These are phyloP conservation scores for Caradrina kadenii DNA, from an alignment of 2,888 invertebrate genomes.

Conservation along the genomic window DNA sequence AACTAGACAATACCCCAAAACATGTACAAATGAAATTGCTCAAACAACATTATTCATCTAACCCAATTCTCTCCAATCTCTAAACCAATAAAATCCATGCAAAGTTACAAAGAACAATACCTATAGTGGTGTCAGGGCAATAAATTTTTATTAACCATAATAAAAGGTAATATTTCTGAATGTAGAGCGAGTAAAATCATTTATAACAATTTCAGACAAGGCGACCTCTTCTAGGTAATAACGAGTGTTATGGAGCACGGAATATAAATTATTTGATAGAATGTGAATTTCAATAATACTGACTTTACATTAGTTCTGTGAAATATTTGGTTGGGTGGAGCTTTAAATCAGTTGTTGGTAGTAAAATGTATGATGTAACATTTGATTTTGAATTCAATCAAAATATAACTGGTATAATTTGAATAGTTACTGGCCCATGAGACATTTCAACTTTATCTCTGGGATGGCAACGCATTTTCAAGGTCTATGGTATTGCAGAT, in stretches of 20 bases:
- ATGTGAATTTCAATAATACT: slow-evolving; percentile 56
- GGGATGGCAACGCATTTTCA: no score
- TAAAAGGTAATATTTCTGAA: slow-evolving; percentile 61
- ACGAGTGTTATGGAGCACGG: slow-evolving; percentile 54
- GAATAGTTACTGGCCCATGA: no score
- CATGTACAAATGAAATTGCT: slow-evolving; percentile 3
- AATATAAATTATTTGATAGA: slow-evolving; percentile 59
- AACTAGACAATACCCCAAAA: neutral
- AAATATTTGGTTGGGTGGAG: slow-evolving; percentile 36
- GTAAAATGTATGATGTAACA: slow-evolving; percentile 2
- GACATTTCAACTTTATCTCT: no score
- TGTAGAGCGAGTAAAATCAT: slow-evolving; percentile 55
- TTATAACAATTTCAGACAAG: slow-evolving; percentile 59
- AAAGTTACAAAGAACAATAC: slow-evolving; percentile 42
- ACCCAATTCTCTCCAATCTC: slow-evolving; percentile 32
- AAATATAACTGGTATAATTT: no score
- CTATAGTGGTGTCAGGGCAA: slow-evolving; percentile 42
- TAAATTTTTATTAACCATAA: slow-evolving; percentile 57
- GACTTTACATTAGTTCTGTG: slow-evolving; percentile 28
- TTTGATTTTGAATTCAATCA: no score
- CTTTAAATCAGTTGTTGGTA: slow-evolving; percentile 14
- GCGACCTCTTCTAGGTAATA: slow-evolving; percentile 60
- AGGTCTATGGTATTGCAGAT: no score
- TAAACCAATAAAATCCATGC: slow-evolving; percentile 47
- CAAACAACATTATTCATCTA: slow-evolving; percentile 17